phyloP scores from a whole-genome alignment of 1,140 invertebrate genomes.

The Drosophila nigromelanica region DNA sequence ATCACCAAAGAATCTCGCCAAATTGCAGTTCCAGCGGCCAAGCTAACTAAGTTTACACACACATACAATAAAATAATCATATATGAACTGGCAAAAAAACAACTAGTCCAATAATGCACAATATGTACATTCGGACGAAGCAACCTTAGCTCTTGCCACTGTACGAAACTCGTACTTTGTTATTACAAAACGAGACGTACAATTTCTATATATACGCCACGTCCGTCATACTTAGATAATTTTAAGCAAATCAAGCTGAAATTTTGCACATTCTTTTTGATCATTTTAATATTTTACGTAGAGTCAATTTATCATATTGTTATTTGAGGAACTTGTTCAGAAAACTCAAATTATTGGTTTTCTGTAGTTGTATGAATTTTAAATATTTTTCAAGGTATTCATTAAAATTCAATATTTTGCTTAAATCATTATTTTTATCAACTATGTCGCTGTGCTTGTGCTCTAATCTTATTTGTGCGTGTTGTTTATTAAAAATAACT shows the following conservation, averaged over 20 bases:
- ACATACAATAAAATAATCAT: not conserved
- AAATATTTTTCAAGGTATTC: constrained; percentile 11
- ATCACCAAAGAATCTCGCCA: constrained; percentile 51
- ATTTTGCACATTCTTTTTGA: constrained; percentile 1
- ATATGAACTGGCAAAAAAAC: not conserved
- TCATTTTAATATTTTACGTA: not conserved
- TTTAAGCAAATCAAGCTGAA: constrained; percentile 10
- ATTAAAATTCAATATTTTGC: constrained; percentile 17
- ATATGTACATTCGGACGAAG: not conserved
- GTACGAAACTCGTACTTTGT: not conserved
- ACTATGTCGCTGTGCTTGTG: not conserved
- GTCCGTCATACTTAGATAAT: constrained; percentile 5
- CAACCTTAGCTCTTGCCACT: not conserved
- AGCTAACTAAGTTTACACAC: constrained; percentile 35
- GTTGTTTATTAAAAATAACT: not conserved
- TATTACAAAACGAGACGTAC: not conserved
- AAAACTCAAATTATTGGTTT: constrained; percentile 1
- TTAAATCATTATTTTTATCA: constrained; percentile 11
- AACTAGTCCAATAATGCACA: constrained; percentile 1
- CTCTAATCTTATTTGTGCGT: not conserved
- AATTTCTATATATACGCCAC: not conserved
- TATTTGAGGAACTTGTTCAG: not conserved
- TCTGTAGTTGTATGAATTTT: constrained; percentile 3
- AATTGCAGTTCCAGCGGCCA: constrained; percentile 45
- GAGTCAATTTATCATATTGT: not conserved